Conservation (phyloP, 2,113 vertebrate genomes). For the Paramisgurnus dabryanus region DNA sequence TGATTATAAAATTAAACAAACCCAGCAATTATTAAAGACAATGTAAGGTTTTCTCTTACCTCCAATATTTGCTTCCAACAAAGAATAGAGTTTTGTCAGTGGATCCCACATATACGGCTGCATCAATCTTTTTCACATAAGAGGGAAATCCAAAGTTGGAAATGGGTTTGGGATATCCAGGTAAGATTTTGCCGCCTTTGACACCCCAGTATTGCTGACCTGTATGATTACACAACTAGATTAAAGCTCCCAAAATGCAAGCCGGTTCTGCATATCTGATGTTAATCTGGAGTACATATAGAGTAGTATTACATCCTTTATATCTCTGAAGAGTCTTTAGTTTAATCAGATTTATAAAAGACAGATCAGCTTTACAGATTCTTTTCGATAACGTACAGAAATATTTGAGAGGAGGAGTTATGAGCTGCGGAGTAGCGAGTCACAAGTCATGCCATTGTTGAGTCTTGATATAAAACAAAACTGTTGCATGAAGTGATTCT, state of each 20-base stretch:
- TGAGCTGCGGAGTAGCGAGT: too few species aligned
- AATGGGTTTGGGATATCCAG: conserved; percentile 67
- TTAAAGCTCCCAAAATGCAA: background rate
- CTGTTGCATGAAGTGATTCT: too few species aligned
- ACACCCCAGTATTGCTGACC: conserved; percentile 68
- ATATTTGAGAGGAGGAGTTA: too few species aligned
- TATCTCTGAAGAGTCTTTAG: too few species aligned
- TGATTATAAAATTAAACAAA: background rate
- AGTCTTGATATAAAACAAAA: too few species aligned
- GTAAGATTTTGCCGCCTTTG: conserved; percentile 47
- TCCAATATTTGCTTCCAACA: conserved; percentile 61
- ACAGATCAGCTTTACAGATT: too few species aligned
- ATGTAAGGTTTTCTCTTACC: background rate
- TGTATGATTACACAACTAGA: conserved; percentile 28
- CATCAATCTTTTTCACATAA: conserved; percentile 67
- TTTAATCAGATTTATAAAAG: too few species aligned
- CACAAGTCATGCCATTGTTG: too few species aligned
- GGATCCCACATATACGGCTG: conserved; percentile 62
- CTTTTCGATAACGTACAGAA: too few species aligned
- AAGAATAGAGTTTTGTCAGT: conserved; percentile 66
- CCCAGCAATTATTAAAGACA: background rate
- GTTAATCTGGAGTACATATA: too few species aligned
- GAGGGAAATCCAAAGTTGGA: conserved; percentile 63
- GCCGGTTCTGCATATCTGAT: too few species aligned
- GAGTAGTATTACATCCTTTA: too few species aligned